Conservation (phyloP, 1,140 invertebrate genomes). For the Tetragonula clypearis region DNA sequence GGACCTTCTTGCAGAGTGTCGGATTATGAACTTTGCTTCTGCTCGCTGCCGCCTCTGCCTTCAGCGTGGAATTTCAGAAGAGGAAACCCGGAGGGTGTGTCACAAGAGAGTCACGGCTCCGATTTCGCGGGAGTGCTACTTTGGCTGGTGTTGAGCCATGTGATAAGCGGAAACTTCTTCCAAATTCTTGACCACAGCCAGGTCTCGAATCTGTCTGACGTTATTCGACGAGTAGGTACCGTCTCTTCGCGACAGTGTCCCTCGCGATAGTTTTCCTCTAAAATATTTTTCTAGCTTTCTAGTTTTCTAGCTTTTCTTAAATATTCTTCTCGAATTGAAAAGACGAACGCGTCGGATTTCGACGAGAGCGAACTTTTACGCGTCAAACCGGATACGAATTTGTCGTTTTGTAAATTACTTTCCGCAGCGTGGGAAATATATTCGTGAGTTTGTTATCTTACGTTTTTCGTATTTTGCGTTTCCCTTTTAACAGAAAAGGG, state of each 20-base stretch:
- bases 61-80: constrained; percentile 45
- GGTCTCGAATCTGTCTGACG: neutral
- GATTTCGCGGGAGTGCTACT: constrained; percentile 42
- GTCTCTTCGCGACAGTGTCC: neutral
- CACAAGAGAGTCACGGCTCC: constrained; percentile 13
- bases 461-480: neutral
- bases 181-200: constrained; percentile 17
- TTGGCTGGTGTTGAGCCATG: constrained; percentile 14
- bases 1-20: constrained; percentile 5
- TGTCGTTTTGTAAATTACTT: neutral
- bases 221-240: constrained; percentile 10
- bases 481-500: neutral
- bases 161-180: constrained; percentile 4
- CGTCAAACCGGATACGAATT: neutral
- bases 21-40: constrained; percentile 7
- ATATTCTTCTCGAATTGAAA: neutral
- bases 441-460: neutral
- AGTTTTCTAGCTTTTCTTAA: neutral
- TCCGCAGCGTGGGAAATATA: neutral
- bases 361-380: too few species aligned
- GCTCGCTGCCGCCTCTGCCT: constrained; percentile 13
- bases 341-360: too few species aligned
- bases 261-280: neutral
- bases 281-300: neutral
- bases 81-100: neutral